phyloP scores from a whole-genome alignment of 2,113 vertebrate species.

The Colaptes auratus region DNA sequence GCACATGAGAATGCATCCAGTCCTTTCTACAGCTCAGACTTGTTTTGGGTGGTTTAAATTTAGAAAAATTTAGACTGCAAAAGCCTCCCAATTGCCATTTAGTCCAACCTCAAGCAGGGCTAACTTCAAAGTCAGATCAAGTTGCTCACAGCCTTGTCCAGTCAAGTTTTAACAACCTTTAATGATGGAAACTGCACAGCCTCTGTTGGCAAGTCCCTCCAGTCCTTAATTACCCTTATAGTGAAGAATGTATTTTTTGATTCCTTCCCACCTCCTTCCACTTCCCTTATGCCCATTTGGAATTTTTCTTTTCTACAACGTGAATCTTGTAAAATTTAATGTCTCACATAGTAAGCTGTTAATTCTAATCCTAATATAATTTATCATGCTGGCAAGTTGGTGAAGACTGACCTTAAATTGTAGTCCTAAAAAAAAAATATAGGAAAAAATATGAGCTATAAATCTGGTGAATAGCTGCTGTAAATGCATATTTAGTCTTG shows the following conservation, averaged over 20 bases:
- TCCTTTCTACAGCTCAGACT: not conserved
- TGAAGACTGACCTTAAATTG: not conserved
- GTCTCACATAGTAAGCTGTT: not conserved
- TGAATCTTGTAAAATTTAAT: not conserved
- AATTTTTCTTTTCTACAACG: not conserved
- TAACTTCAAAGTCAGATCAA: not conserved
- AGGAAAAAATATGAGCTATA: not conserved
- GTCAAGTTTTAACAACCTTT: not conserved
- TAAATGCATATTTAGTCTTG: conserved; percentile 3
- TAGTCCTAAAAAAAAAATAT: conserved; percentile 12
- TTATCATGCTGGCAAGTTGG: not conserved
- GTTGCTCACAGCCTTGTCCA: not conserved
- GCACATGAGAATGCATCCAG: not conserved
- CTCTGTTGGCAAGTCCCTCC: not conserved
- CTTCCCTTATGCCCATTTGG: not conserved
- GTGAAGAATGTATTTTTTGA: not conserved
- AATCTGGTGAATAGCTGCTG: conserved; percentile 28
- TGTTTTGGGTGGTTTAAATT: not conserved
- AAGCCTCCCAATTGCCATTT: not conserved
- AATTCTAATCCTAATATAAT: not conserved
- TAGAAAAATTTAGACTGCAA: not conserved
- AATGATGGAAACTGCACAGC: not conserved
- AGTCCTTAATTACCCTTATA: not conserved
- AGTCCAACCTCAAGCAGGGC: not conserved
- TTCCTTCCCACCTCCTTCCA: not conserved